Base-by-base conservation (phyloP, 2,888 invertebrate species). In the Caenorhabditis sp. region DNA sequence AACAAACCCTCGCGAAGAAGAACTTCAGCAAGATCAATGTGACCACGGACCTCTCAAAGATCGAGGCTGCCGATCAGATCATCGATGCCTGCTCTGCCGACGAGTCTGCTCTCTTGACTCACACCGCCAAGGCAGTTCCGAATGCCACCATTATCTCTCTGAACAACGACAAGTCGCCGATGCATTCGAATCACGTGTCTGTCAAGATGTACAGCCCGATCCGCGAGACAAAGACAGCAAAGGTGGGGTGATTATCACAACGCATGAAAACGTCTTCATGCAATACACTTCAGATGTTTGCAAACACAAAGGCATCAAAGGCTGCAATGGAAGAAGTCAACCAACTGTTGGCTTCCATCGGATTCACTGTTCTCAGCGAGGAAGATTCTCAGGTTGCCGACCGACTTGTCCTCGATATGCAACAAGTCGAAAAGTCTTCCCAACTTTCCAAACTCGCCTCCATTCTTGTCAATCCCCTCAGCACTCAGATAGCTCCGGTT, bases 121-220 rank as follows among this genome's bases (percentile, higher is more conserved):
- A 71, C 51, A 64, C 82, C 13, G 71, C 69, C 1, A 78, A 82
- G 51, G 61, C 68, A 0, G 32, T 72, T 40, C 82, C 82, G 47
- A 72, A 77, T 11, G 82, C 82, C 22, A 82, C 82, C 4, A 72
- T 82, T 26, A 78, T 82, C 35, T 82, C 82, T 3, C 35, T 82
- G 62, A 82, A 82, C 64, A 67, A 60, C 51, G 82, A 82, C 26
- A 82, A 78, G 60, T 72, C 72, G 0, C 82, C 82, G 24, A 72
- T 82, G 50, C 77, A 78, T 26, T 58, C 71, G 51, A 71, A 82
- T 51, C 82, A 82, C 62, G 77, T 82, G 35, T 82, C 82, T 9
- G 71, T 82, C 32, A 82, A 78, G 32, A 68, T 82, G 62, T 82
- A 82, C 72, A 78, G 60, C 24, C 82, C 82, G 20, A 82, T 82